Percentiles rank a stretch among this genome's conserved stretches.
Evolutionary conservation across 2,888 invertebrate species (phyloP).

Genomic region (Rotaria macrura): DNA sequence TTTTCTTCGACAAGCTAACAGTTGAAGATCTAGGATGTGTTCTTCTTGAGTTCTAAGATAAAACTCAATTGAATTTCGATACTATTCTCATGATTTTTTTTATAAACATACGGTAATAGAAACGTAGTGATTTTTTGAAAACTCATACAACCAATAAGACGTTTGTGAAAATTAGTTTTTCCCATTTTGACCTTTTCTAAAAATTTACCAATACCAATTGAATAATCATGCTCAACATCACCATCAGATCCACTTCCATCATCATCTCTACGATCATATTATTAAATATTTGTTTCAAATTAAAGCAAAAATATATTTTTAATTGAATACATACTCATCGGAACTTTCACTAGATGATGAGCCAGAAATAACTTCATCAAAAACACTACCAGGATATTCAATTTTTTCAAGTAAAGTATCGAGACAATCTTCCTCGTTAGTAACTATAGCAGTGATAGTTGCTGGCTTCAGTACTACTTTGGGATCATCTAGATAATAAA

Average conservation of each 20-base stretch:
- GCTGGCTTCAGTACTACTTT: not conserved
- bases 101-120: not conserved
- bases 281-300: too few species aligned
- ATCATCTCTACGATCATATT: not conserved
- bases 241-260: conserved; percentile 1
- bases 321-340: not conserved
- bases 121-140: conserved; percentile 22
- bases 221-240: conserved; percentile 19
- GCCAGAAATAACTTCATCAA: not conserved
- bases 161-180: not conserved
- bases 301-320: not conserved
- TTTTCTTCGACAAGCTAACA: conserved; percentile 24
- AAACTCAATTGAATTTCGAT: not conserved
- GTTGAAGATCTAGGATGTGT: conserved; percentile 22
- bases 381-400: conserved; percentile 12
- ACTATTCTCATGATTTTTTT: too few species aligned
- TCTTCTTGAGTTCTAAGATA: conserved; percentile 22
- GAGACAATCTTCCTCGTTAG: conserved; percentile 26
- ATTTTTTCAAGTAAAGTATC: conserved; percentile 6
- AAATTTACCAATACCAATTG: conserved; percentile 23
- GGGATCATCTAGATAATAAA: not conserved
- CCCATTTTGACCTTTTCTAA: not conserved
- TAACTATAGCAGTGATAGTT: not conserved
- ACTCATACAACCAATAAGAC: conserved; percentile 24
- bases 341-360: not conserved